Evolutionary conservation across 2,797 vertebrate genomes (phyloP).

Genomic region (Pangasius djambal): DNA sequence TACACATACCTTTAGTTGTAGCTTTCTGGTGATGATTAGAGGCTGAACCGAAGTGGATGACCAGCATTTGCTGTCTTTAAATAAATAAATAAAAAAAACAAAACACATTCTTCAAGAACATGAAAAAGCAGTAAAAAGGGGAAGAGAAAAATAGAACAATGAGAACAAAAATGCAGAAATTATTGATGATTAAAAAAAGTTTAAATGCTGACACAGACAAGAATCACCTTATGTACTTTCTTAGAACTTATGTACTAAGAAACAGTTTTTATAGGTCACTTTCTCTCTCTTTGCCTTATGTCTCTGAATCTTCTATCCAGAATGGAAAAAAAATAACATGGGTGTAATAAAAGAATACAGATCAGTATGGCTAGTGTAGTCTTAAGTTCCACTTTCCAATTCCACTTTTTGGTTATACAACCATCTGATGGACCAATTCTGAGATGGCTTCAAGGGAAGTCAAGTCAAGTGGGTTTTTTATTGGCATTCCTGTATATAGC

Average conservation of each 20-base stretch:
- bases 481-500: too few relatives aligned
- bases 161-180: neutral
- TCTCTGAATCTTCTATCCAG: neutral
- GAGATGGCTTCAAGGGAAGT: neutral
- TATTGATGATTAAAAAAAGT: neutral
- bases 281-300: conserved; percentile 4
- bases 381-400: neutral
- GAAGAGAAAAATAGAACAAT: neutral
- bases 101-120: neutral
- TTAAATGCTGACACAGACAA: too few relatives aligned
- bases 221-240: too few relatives aligned
- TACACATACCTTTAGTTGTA: neutral
- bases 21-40: neutral
- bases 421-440: neutral
- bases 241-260: neutral
- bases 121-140: neutral
- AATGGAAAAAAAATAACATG: neutral
- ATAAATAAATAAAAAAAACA: neutral
- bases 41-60: neutral
- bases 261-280: neutral
- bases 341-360: neutral
- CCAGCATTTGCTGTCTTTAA: neutral
- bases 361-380: neutral
- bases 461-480: too few relatives aligned
- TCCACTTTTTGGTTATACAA: neutral